A percentile compares a stretch with the other conserved stretches of the same genome.
Evolutionary conservation across 2,888 invertebrate species (phyloP).

Genomic region (Drosophila nigricruria): DNA sequence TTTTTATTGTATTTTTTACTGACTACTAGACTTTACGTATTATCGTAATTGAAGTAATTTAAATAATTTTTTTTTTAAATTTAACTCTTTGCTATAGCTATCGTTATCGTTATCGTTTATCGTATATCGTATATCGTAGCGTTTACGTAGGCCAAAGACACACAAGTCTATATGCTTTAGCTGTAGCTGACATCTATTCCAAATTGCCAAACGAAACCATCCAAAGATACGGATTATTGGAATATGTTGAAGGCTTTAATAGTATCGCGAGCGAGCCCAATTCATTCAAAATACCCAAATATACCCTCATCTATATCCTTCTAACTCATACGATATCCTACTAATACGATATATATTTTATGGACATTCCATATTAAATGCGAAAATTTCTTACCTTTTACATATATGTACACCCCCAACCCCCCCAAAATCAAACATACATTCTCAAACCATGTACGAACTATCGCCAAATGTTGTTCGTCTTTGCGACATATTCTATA

Average conservation of each 20-base stretch:
- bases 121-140: conserved; percentile 63
- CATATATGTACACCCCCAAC: conserved; percentile 47
- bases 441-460: conserved; percentile 10
- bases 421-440: conserved; percentile 13
- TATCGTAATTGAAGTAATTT: conserved; percentile 60
- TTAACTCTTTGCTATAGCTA: conserved; percentile 60
- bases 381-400: conserved; percentile 82
- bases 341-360: conserved; percentile 15
- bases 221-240: conserved; percentile 72
- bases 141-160: conserved; percentile 64
- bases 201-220: conserved; percentile 63
- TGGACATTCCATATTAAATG: conserved; percentile 53
- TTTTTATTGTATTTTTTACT: conserved; percentile 46
- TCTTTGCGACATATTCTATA: conserved; percentile 1
- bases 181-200: conserved; percentile 63
- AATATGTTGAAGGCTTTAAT: conserved; percentile 52
- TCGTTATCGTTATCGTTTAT: conserved; percentile 29
- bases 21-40: conserved; percentile 51
- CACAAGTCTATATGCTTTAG: conserved; percentile 57
- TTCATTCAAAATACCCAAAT: background rate
- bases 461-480: conserved; percentile 49
- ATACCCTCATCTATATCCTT: conserved; percentile 7
- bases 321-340: conserved; percentile 43
- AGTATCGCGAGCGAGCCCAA: conserved; percentile 24
- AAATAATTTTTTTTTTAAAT: conserved; percentile 39